These are phyloP conservation scores for Lepidocyrtoides sp. DNA, from an alignment of 2,888 invertebrate genomes.

Conservation along the genomic window DNA sequence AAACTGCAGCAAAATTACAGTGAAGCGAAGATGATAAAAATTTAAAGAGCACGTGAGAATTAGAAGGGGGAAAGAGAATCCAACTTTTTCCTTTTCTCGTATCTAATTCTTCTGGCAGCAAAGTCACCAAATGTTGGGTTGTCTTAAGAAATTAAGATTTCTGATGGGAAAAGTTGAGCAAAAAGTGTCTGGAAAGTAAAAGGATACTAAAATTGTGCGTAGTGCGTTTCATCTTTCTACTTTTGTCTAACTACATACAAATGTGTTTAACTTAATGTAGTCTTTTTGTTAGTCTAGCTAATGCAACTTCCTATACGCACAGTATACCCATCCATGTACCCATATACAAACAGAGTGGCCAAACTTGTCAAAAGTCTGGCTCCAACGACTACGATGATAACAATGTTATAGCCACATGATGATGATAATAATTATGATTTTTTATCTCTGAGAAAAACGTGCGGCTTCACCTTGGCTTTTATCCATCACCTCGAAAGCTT, in stretches of 20 bases:
- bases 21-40: neutral
- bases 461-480: neutral
- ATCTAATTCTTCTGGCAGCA: too few species aligned
- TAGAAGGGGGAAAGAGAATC: too few species aligned
- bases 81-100: too few species aligned
- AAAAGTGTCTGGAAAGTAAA: neutral
- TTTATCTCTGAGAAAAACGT: slow-evolving; percentile 13
- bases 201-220: neutral
- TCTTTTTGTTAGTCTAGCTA: slow-evolving; percentile 30
- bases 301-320: slow-evolving; percentile 24
- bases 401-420: neutral
- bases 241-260: too few species aligned
- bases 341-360: neutral
- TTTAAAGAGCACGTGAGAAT: neutral
- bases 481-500: slow-evolving; percentile 11
- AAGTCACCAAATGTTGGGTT: neutral
- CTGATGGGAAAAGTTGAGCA: neutral
- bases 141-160: slow-evolving; percentile 31
- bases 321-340: neutral
- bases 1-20: neutral
- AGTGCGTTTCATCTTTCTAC: neutral
- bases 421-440: slow-evolving; percentile 50
- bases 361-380: neutral
- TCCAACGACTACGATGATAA: neutral
- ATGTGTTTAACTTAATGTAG: neutral